Percentiles rank a stretch among this genome's conserved stretches.
phyloP scores from a whole-genome alignment of 2,113 vertebrate genomes.

The Crotalus tigris region DNA sequence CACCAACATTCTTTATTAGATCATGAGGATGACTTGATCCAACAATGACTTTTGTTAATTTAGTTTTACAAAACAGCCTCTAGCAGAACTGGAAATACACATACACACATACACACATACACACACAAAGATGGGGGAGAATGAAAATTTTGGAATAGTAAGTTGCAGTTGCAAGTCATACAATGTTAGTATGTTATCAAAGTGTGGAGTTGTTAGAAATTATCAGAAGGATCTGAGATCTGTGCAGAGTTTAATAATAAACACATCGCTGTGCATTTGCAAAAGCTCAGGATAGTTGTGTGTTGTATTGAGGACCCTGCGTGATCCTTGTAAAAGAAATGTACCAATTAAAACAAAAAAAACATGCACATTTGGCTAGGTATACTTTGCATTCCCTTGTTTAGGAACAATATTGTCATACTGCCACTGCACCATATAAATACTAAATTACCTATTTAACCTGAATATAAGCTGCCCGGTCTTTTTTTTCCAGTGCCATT shows the following conservation, averaged over 20 bases:
- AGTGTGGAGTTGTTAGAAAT: not conserved
- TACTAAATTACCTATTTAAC: not conserved
- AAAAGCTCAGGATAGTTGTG: not conserved
- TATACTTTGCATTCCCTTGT: not conserved
- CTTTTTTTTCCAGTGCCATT: slow-evolving; percentile 21
- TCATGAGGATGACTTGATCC: not conserved
- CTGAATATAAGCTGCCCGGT: not conserved
- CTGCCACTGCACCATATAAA: not conserved
- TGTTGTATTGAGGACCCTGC: not conserved
- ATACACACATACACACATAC: not conserved
- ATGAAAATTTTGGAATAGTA: not conserved
- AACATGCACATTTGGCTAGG: not conserved
- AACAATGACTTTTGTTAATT: not conserved
- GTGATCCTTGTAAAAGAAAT: not conserved
- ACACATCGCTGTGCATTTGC: not conserved
- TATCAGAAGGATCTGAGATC: not conserved
- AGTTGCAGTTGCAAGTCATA: not conserved
- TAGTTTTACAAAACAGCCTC: not conserved
- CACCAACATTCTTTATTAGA: not conserved
- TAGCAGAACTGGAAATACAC: not conserved
- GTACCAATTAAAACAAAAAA: not conserved
- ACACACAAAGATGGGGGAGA: too few relatives aligned
- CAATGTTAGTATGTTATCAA: not conserved
- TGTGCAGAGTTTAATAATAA: too few relatives aligned
- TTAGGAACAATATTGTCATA: not conserved